phyloP scores from a whole-genome alignment of 1,140 invertebrate genomes.

The Intoshia linei region DNA sequence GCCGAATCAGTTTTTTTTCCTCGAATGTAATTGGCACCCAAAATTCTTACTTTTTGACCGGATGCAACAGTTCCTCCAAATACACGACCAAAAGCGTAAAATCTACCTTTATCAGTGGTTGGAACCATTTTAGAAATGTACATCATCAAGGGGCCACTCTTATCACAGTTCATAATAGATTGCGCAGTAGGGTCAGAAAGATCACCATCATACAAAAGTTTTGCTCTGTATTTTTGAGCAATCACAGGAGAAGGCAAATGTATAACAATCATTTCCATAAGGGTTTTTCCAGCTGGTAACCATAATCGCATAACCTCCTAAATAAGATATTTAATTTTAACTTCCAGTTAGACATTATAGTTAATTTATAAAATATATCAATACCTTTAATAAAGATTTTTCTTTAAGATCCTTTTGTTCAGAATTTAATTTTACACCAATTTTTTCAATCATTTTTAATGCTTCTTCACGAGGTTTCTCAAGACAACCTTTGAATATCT shows the following conservation, averaged over 20 bases:
- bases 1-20: slow-evolving; percentile 97
- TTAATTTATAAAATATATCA: slow-evolving; percentile 4
- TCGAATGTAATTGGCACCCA: slow-evolving; percentile 75
- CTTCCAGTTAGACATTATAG: neutral
- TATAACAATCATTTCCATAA: slow-evolving; percentile 99
- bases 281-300: slow-evolving; percentile 88
- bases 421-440: slow-evolving; percentile 55
- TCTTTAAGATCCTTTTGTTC: slow-evolving; percentile 74
- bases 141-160: slow-evolving; percentile 91
- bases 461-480: slow-evolving; percentile 85
- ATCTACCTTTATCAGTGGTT: slow-evolving; percentile 89
- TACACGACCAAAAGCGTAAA: slow-evolving; percentile 97
- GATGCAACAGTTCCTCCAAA: slow-evolving; percentile 76
- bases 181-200: slow-evolving; percentile 66
- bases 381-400: slow-evolving; percentile 21
- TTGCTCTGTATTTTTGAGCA: slow-evolving; percentile 92
- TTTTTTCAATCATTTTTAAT: slow-evolving; percentile 35
- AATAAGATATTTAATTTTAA: neutral
- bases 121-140: slow-evolving; percentile 99
- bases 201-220: slow-evolving; percentile 61
- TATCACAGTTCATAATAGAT: slow-evolving; percentile 50
- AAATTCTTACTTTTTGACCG: slow-evolving; percentile 41
- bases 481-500: slow-evolving; percentile 82
- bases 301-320: slow-evolving; percentile 69
- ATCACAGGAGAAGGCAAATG: slow-evolving; percentile 91